Evolutionary conservation across 2,888 invertebrate species (phyloP), one percentile per base, ranked within the genome.

Genomic region (Linyphia triangularis): DNA sequence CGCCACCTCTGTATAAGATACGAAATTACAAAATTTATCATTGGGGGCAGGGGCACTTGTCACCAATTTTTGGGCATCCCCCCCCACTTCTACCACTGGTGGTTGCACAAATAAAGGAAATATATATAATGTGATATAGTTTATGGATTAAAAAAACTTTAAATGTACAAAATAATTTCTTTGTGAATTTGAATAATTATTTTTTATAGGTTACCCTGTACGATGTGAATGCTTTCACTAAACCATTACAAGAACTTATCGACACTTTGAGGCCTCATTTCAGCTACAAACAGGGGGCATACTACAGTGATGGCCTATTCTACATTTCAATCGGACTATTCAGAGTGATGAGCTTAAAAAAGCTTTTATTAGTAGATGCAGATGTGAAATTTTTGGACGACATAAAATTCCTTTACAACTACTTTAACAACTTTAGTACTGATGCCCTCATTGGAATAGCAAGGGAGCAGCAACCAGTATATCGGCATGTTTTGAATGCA

Each of bases 221-320:
- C 61, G 82, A 89, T 79, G 90, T 90, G 6, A 72, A 89, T 57
- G 28, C 72, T n/a, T 57, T 90, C 9, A 75, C 86, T 51, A 59
- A 84, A 59, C 83, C 81, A 19, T 40, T 91, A 10, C 57, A 85
- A 43, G 33, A 85, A 43, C 70, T 96, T 90, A 95, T 96, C 3
- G 93, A 94, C 33, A 94, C 94, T 28, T 95, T 96, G 94, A 95
- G 95, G 90, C 95, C 95, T 7, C 94, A 95, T 92, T 96, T 96
- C 92, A 93, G 93, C 89, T 95, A 95, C 83, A 95, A 94, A 91
- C 95, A 95, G 67, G 95, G 95, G 81, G 94, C 95, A 3, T 96
- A 96, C 92, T 97, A 96, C 92, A 95, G 95, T 91, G 96, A 96
- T 92, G 95, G 96, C 0, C 93, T 96, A 28, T 97, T 96, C 93